Percentiles rank a stretch among this genome's conserved stretches.
These are phyloP conservation scores for Drosophila burlai DNA, from an alignment of 1,140 invertebrate species.

Conservation along the genomic window DNA sequence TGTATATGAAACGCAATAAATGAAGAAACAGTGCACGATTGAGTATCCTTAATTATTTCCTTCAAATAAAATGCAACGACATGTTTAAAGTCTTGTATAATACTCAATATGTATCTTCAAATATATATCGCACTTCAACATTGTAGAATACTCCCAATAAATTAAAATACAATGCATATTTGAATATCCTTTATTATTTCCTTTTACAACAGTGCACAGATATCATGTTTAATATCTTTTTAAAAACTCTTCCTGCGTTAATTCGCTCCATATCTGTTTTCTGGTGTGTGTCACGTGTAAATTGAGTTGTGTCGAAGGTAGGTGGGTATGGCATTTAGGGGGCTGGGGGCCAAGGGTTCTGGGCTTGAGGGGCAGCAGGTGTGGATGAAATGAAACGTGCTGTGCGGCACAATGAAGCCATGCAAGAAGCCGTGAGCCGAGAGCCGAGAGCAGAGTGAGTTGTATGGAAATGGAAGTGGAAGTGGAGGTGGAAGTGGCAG, in stretches of 20 bases:
- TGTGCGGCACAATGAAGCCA: conserved; percentile 77
- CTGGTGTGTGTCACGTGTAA: conserved; percentile 74
- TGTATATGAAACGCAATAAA: neutral
- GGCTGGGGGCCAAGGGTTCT: neutral
- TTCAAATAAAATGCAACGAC: neutral
- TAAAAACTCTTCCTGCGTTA: conserved; percentile 49
- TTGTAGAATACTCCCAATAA: too few relatives aligned
- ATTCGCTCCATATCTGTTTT: conserved; percentile 44
- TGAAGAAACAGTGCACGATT: too few relatives aligned
- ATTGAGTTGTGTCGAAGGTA: conserved; percentile 65
- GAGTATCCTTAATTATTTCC: neutral
- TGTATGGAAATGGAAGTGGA: neutral
- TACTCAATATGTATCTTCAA: too few relatives aligned
- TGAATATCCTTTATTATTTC: neutral
- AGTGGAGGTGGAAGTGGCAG: conserved; percentile 6
- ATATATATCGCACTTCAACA: too few relatives aligned
- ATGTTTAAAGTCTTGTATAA: too few relatives aligned
- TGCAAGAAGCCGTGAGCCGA: conserved; percentile 60
- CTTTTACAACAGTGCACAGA: neutral
- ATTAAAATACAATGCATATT: too few relatives aligned
- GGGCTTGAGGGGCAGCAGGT: conserved; percentile 31
- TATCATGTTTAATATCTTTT: conserved; percentile 16
- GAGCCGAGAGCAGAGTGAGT: conserved; percentile 29
- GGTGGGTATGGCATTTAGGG: neutral
- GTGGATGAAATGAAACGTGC: conserved; percentile 79